Base-by-base conservation (phyloP, 1,140 invertebrate genomes). In the Episyrphus balteatus region DNA sequence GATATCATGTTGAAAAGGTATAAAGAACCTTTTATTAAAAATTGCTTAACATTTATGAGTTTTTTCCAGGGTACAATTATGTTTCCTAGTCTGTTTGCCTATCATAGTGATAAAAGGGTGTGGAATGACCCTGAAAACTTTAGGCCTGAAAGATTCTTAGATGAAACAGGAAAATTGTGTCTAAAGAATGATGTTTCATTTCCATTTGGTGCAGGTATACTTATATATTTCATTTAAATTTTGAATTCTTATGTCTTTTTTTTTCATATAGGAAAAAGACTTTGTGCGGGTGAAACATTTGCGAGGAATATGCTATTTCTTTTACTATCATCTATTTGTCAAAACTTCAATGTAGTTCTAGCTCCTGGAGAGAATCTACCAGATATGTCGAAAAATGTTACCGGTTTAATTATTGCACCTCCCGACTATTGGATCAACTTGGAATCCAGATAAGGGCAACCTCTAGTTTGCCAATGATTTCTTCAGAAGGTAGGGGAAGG, bases 271-370 rank as follows among this genome's bases (percentile, higher is more conserved):
- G 83, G 84, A 3, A 78, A 78, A 52, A 68, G 82, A 34, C 59
- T 82, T 1, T 88, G 86, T 55, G 75, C 82, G 0, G 86, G 84
- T 1, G 84, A 87, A 68, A 82, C 81, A 0, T 80, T 81, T 51
- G 77, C 83, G 0, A 70, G 80, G 2, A 78, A 82, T 50, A 74
- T 76, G 44, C 65, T 85, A 42, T 87, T 87, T 53, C 63, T 79
- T 26, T 70, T 82, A 40, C 73, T 82, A 13, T 56, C 81, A 0
- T 71, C 68, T 2, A 59, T 87, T 26, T 61, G 84, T 54, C 83
- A 86, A 61, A 75, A 75, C 9, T 86, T 86, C 56, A 62, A 68
- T 15, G 69, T 74, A 34, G 48, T 50, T 1, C 58, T 72, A 3
- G 60, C 67, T 1, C 55, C 66, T 0, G 64, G 60, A 6, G 59